Base-by-base conservation (phyloP, 2,113 vertebrate genomes). In the Eonycteris spelaea region DNA sequence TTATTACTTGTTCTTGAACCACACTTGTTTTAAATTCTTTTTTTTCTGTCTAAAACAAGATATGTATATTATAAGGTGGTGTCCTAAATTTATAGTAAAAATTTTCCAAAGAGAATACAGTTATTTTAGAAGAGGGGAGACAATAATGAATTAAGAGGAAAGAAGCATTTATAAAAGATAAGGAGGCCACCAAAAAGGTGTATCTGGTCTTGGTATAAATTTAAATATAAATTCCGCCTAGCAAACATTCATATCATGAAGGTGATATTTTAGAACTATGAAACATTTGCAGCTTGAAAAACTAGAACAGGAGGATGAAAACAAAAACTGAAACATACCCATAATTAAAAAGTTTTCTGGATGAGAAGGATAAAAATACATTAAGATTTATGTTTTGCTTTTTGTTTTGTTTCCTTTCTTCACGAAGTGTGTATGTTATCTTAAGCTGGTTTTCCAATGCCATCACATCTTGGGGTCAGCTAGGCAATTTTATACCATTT, bases 221-320 rank as follows among this genome's bases (percentile, higher is more conserved):
- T 82, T 78, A 77, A 90, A 84, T 78, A 40, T n/a, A 61, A 91
- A 86, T 93, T 92, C 73, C 28, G 67, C 43, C 22, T 45, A 71
- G 70, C 70, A 26, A 88, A 63, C 24, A 55, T 86, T 84, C n/a
- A 84, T 86, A 70, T 89, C 73, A 91, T 7, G 11, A 91, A 83
- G 21, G 13, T 90, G 51, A 93, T 35, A 86, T 78, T 95, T 73
- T 83, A 91, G 43, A 93, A 67, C 43, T 63, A 74, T 57, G 43
- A 94, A 90, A 94, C 57, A 75, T 82, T 91, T 59, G 38, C 79
- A 71, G n/a, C 55, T 79, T 91, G 57, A 74, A 35, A 57, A 90
- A 90, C 70, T 33, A 78, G 45, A 84, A 82, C 9, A 89, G 33
- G 38, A 82, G 89, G 33, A 55, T 88, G 14, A 88, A 33, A 45